Conservation (phyloP, 30 jellyfish, hydroid and myxozoan genomes). For the Hydractinia symbiolongicarpus region DNA sequence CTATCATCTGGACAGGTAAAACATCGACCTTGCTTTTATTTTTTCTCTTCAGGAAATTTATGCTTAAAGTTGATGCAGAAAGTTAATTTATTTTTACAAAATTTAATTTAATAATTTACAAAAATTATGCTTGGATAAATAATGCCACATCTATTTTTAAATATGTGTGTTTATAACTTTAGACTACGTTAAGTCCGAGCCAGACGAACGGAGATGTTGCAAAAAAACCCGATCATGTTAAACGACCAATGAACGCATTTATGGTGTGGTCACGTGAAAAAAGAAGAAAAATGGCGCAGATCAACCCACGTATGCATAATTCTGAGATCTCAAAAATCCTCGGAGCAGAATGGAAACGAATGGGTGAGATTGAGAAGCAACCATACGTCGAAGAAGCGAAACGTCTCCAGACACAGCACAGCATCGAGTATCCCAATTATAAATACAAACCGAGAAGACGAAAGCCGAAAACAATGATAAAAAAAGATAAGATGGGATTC, state of each 20-base stretch:
- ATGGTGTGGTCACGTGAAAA: conserved; percentile 99
- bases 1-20: too few relatives aligned
- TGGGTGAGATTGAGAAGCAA: conserved; percentile 74
- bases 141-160: too few relatives aligned
- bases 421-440: conserved; percentile 96
- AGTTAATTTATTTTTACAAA: background rate
- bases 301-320: conserved; percentile 98
- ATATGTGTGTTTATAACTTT: too few relatives aligned
- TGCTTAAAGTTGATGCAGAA: background rate
- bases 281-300: conserved; percentile 93
- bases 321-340: conserved; percentile 94
- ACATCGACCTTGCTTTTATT: background rate
- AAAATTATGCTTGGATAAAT: too few relatives aligned
- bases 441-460: conserved; percentile 96
- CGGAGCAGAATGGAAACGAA: conserved; percentile 99
- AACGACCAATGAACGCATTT: conserved; percentile 99
- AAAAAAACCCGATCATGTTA: conserved; percentile 76
- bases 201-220: background rate
- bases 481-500: conserved; percentile 93
- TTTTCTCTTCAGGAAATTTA: background rate
- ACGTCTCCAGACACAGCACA: conserved; percentile 95
- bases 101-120: background rate
- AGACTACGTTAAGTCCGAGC: background rate
- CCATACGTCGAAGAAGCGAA: conserved; percentile 98
- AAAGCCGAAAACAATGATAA: conserved; percentile 83